A percentile compares a stretch with the other conserved stretches of the same genome.
phyloP scores from a whole-genome alignment of 2,888 invertebrate species.

The Kuschelorhynchus macadamiae region DNA sequence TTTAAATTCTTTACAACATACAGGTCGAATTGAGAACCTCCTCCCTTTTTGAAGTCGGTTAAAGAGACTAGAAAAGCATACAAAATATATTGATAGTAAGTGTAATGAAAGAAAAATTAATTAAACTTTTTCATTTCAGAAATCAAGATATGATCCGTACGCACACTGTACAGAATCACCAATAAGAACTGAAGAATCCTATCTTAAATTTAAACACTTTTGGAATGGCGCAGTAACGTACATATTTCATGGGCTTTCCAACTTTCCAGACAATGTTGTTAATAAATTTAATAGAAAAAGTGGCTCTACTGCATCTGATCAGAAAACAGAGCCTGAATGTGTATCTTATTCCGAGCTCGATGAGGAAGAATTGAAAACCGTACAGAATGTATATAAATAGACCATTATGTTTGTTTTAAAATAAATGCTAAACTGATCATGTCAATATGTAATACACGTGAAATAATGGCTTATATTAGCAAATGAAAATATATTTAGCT shows the following conservation, averaged over 20 bases:
- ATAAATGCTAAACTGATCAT: too few species aligned
- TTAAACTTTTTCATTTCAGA: constrained; percentile 24
- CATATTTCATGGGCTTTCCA: constrained; percentile 56
- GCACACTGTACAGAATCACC: constrained; percentile 55
- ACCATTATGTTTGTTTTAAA: too few species aligned
- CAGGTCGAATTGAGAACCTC: too few species aligned
- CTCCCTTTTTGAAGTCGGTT: too few species aligned
- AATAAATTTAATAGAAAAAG: too few species aligned
- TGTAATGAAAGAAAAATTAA: too few species aligned
- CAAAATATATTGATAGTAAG: too few species aligned
- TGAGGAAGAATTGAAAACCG: constrained; percentile 13
- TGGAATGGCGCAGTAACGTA: constrained; percentile 57
- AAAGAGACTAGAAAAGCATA: too few species aligned
- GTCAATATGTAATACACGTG: too few species aligned
- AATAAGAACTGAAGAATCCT: constrained; percentile 51
- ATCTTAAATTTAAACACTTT: constrained; percentile 53
- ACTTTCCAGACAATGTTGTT: constrained; percentile 56
- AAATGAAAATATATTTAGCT: too few species aligned
- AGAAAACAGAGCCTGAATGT: constrained; percentile 11
- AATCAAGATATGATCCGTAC: constrained; percentile 47
- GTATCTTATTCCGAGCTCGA: constrained; percentile 13
- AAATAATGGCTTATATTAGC: too few species aligned
- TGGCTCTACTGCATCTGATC: constrained; percentile 11
- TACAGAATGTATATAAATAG: constrained; percentile 26
- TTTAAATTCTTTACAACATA: too few species aligned